Percentiles rank a stretch among this genome's conserved stretches.
Evolutionary conservation across 1,140 invertebrate genomes (phyloP).

Genomic region (Pteromalus puparum): DNA sequence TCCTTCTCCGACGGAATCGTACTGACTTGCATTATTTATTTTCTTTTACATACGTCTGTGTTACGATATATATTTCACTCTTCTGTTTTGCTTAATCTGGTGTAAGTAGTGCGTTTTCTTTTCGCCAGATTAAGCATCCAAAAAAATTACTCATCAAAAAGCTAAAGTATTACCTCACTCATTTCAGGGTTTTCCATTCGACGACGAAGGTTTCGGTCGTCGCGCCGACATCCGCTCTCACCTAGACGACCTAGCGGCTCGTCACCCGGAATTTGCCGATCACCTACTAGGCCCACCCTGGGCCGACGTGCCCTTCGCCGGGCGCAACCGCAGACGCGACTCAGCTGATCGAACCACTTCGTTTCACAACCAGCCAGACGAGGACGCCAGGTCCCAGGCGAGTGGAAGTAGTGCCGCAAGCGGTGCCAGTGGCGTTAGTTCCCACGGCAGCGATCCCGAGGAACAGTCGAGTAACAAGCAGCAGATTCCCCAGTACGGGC

Average conservation of each 20-base stretch:
- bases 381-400: conserved; percentile 69
- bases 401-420: conserved; percentile 69
- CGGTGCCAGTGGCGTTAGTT: conserved; percentile 66
- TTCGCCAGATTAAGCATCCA: neutral
- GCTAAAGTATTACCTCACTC: conserved; percentile 34
- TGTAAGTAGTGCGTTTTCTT: no score
- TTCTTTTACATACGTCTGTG: no score
- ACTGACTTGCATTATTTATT: neutral
- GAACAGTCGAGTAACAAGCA: conserved; percentile 63
- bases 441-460: conserved; percentile 67
- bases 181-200: conserved; percentile 81
- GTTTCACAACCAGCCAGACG: conserved; percentile 66
- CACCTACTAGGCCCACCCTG: conserved; percentile 74
- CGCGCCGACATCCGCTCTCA: conserved; percentile 76
- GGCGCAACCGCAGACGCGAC: conserved; percentile 62
- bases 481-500: conserved; percentile 80
- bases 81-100: no score
- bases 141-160: neutral
- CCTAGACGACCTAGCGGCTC: conserved; percentile 77
- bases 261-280: conserved; percentile 80
- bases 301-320: conserved; percentile 70
- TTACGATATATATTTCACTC: no score
- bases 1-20: neutral
- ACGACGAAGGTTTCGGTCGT: conserved; percentile 77
- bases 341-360: conserved; percentile 30